Conservation (phyloP, 1,140 invertebrate genomes). For the Pseudomyrmex flavicornis region DNA sequence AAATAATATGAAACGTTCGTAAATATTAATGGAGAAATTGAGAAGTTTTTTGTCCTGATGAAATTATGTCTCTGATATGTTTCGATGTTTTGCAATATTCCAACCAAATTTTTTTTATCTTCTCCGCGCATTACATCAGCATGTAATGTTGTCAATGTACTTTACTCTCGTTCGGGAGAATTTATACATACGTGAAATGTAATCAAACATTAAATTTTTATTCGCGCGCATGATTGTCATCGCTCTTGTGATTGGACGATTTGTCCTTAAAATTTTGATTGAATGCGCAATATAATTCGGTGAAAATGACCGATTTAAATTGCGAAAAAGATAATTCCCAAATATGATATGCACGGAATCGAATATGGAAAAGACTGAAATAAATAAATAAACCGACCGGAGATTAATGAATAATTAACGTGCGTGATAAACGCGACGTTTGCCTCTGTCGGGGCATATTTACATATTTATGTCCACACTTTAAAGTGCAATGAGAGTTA, state of each 20-base stretch:
- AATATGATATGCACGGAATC: conserved; percentile 23
- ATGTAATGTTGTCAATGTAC: too few relatives aligned
- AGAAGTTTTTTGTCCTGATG: not conserved
- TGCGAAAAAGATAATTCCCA: conserved; percentile 33
- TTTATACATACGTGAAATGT: not conserved
- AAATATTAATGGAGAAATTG: conserved; percentile 3
- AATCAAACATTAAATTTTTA: conserved; percentile 44
- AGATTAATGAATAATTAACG: conserved; percentile 44
- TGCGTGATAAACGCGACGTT: conserved; percentile 30
- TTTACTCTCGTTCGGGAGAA: too few relatives aligned
- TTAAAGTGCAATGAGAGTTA: too few relatives aligned
- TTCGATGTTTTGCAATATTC: not conserved
- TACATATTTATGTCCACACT: conserved; percentile 11
- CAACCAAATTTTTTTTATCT: conserved; percentile 11
- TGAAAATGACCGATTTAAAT: conserved; percentile 38
- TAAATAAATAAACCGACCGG: conserved; percentile 38
- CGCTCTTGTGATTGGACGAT: conserved; percentile 4
- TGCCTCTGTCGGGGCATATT: not conserved
- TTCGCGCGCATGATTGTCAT: conserved; percentile 6
- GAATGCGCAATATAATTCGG: conserved; percentile 7
- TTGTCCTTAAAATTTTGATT: conserved; percentile 34
- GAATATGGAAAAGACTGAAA: not conserved
- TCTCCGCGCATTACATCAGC: not conserved
- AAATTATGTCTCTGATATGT: not conserved
- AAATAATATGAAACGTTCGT: conserved; percentile 5